A percentile compares a stretch with the other conserved stretches of the same genome.
These are phyloP conservation scores for Paelopatides confundens DNA, from an alignment of 53 echinoderm and acorn worm species.

Conservation along the genomic window DNA sequence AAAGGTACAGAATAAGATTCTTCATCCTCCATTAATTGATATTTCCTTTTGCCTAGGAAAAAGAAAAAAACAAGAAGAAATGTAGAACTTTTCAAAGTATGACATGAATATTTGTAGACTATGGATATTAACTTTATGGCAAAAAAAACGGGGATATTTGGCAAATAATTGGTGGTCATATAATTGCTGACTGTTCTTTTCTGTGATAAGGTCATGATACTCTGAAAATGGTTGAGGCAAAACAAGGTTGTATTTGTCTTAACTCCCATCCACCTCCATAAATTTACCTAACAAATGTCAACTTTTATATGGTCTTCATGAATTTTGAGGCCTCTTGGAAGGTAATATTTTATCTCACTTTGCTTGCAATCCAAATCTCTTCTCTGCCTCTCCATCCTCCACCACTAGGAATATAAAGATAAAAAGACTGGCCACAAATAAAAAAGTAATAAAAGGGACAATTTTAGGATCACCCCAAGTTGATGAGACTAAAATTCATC, in stretches of 20 bases:
- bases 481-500: not conserved
- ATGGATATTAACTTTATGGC: too few species aligned
- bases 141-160: too few species aligned
- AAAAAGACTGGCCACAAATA: too few species aligned
- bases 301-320: not conserved
- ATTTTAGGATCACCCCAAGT: not conserved
- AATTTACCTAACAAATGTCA: constrained; percentile 4
- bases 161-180: too few species aligned
- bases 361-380: not conserved
- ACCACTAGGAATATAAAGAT: too few species aligned
- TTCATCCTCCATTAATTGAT: too few species aligned
- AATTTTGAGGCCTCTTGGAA: not conserved
- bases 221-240: not conserved
- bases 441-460: not conserved
- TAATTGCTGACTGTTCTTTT: too few species aligned
- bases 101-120: too few species aligned
- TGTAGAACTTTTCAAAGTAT: too few species aligned
- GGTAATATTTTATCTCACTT: not conserved
- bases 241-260: not conserved
- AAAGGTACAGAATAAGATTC: too few species aligned
- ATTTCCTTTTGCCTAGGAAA: too few species aligned
- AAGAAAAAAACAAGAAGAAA: too few species aligned
- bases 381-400: not conserved
- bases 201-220: not conserved
- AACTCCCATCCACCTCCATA: not conserved